Percentiles rank a stretch among this genome's conserved stretches.
These are phyloP conservation scores for Andrena marginata DNA, from an alignment of 2,888 invertebrate species.

Conservation along the genomic window DNA sequence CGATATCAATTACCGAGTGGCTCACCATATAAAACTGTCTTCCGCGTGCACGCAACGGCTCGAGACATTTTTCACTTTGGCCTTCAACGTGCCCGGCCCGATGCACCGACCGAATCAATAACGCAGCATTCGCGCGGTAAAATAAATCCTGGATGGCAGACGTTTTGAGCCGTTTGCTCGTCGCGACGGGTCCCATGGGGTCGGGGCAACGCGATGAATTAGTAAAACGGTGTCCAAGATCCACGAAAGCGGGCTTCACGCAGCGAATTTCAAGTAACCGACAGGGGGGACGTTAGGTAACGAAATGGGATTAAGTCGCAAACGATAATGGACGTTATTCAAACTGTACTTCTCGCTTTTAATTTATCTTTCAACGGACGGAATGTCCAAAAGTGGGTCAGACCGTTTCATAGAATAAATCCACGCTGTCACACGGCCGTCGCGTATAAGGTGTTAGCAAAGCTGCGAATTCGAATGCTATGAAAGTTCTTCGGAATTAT, in stretches of 20 bases:
- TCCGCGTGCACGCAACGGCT: background rate
- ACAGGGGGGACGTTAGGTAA: background rate
- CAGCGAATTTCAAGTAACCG: background rate
- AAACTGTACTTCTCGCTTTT: background rate
- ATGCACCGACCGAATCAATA: conserved; percentile 27
- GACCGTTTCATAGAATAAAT: background rate
- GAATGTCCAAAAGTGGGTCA: background rate
- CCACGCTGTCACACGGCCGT: background rate
- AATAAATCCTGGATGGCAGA: conserved; percentile 28
- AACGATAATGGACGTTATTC: background rate
- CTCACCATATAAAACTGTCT: conserved; percentile 5
- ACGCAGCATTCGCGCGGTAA: conserved; percentile 6
- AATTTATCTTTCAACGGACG: background rate
- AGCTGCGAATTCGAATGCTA: background rate
- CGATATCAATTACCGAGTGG: conserved; percentile 30
- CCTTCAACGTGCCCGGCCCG: background rate
- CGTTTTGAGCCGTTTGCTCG: conserved; percentile 17
- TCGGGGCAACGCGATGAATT: conserved; percentile 19
- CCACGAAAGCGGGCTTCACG: background rate
- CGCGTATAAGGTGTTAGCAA: background rate
- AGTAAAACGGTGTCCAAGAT: conserved; percentile 19
- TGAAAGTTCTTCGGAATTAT: no score
- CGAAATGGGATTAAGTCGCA: background rate
- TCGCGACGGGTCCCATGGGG: background rate
- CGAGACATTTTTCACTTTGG: conserved; percentile 22